phyloP scores from a whole-genome alignment of 2,797 vertebrate genomes.

The Clamator glandarius region DNA sequence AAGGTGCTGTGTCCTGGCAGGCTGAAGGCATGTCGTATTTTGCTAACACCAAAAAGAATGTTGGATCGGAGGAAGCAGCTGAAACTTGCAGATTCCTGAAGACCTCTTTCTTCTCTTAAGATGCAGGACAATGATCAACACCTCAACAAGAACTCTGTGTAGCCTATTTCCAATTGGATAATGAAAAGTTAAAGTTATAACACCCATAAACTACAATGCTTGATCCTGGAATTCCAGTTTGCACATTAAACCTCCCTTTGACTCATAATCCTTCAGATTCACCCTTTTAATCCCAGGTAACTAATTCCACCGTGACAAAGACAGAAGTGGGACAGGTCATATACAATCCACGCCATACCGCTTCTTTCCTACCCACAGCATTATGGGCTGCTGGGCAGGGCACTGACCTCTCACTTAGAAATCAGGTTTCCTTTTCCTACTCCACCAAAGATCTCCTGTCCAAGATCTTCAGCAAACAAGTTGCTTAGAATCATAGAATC shows the following conservation, averaged over 20 bases:
- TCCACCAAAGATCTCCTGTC: neutral
- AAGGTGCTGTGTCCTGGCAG: neutral
- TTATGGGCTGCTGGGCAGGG: neutral
- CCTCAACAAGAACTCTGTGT: neutral
- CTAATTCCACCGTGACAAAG: neutral
- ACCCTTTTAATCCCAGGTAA: neutral
- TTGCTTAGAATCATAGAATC: neutral
- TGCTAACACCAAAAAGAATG: neutral
- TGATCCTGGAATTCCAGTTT: neutral
- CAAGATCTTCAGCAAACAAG: neutral
- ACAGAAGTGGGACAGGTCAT: neutral
- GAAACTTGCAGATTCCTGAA: neutral
- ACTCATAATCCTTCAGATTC: neutral
- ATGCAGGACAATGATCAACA: neutral
- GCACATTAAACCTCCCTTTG: neutral
- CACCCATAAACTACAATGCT: neutral
- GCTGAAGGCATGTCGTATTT: neutral
- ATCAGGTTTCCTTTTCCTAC: neutral
- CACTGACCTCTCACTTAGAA: neutral
- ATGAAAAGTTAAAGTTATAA: neutral
- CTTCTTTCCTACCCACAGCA: neutral
- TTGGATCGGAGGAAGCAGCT: neutral
- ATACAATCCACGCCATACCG: accelerated
- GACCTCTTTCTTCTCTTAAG: neutral
- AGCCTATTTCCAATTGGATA: neutral